These are phyloP conservation scores for Caenorhabditis inopinata DNA, from an alignment of 1,140 invertebrate species.

Conservation along the genomic window DNA sequence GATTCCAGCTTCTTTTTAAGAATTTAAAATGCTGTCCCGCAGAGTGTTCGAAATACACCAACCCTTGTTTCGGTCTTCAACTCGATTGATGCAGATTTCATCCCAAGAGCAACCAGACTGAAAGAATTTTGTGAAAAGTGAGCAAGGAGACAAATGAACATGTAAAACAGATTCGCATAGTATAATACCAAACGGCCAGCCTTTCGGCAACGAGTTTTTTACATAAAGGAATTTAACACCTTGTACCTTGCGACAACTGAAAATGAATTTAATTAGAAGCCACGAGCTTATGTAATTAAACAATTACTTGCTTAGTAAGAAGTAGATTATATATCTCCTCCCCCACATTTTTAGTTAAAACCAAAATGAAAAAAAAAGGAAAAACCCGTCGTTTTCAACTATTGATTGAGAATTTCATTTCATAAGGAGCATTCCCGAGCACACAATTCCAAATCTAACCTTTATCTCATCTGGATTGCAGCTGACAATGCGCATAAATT, in stretches of 20 bases:
- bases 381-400: too few relatives aligned
- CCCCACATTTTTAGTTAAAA: too few relatives aligned
- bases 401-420: too few relatives aligned
- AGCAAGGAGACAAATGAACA: background rate
- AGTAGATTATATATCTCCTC: background rate
- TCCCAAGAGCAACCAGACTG: slow-evolving; percentile 51
- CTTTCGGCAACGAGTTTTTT: too few relatives aligned
- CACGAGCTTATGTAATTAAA: too few relatives aligned
- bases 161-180: slow-evolving; percentile 3
- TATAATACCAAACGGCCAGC: too few relatives aligned
- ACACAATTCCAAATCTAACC: background rate
- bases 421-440: background rate
- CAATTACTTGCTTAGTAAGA: background rate
- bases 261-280: too few relatives aligned
- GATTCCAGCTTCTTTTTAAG: background rate
- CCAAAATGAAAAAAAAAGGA: too few relatives aligned
- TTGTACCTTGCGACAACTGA: too few relatives aligned
- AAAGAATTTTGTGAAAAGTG: too few relatives aligned
- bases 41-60: slow-evolving; percentile 53
- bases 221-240: too few relatives aligned
- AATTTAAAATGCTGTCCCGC: slow-evolving; percentile 49
- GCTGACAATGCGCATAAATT: slow-evolving; percentile 46
- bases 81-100: slow-evolving; percentile 48
- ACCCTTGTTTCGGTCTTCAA: slow-evolving; percentile 46
- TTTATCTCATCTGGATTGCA: slow-evolving; percentile 54